Conservation (phyloP, 2,888 invertebrate genomes). For the Yponomeuta evonymella region DNA sequence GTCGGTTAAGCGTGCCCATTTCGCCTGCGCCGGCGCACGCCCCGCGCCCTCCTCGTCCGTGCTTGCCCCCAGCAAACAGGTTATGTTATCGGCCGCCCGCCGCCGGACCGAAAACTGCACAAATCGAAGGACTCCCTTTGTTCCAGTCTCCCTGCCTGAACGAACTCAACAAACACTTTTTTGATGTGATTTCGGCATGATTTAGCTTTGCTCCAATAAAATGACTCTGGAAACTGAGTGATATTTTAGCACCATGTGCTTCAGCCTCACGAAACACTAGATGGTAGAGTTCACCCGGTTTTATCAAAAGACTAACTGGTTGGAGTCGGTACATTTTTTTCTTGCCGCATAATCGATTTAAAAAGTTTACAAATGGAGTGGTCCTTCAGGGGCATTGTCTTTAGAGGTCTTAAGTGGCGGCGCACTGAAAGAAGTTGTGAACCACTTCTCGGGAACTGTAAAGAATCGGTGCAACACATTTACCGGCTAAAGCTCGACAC, state of each 20-base stretch:
- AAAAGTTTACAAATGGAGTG: background rate
- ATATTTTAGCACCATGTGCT: too few relatives aligned
- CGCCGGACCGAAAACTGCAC: conserved; percentile 26
- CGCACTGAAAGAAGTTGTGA: too few relatives aligned
- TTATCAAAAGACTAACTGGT: too few relatives aligned
- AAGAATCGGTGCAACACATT: conserved; percentile 54
- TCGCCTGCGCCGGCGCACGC: conserved; percentile 9
- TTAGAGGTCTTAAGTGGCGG: too few relatives aligned
- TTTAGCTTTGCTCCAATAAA: too few relatives aligned
- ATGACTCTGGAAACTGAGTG: too few relatives aligned
- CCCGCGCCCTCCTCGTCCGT: conserved; percentile 45
- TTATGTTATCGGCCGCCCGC: conserved; percentile 19
- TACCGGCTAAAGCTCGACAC: conserved; percentile 58
- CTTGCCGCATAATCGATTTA: background rate
- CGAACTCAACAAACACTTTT: background rate
- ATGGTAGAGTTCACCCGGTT: too few relatives aligned
- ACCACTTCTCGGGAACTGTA: conserved; percentile 36
- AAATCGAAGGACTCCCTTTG: conserved; percentile 27
- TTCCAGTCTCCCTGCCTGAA: conserved; percentile 18
- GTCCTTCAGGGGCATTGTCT: too few relatives aligned
- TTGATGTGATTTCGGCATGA: background rate
- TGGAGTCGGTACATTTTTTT: too few relatives aligned
- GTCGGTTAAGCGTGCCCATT: too few relatives aligned
- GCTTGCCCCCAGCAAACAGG: conserved; percentile 30
- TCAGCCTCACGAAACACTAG: too few relatives aligned